Percentiles rank a stretch among this genome's conserved stretches.
phyloP scores from a whole-genome alignment of 2,888 invertebrate species.

The Drosophila mimetica region DNA sequence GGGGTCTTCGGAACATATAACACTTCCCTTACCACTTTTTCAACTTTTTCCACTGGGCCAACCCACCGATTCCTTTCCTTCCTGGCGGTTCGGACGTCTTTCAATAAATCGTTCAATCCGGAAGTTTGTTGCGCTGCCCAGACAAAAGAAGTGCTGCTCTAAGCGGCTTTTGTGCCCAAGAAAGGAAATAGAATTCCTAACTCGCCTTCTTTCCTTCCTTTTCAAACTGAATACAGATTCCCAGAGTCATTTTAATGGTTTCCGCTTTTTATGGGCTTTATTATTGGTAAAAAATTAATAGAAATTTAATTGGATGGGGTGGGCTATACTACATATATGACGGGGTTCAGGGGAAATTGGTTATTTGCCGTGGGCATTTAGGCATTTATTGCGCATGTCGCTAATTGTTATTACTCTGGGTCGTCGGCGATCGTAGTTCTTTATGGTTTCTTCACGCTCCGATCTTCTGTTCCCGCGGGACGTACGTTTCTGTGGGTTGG shows the following conservation, averaged over 20 bases:
- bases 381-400: constrained; percentile 71
- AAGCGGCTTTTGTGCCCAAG: constrained; percentile 75
- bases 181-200: constrained; percentile 72
- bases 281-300: constrained; percentile 52
- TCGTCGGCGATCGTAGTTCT: constrained; percentile 36
- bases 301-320: constrained; percentile 69
- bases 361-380: constrained; percentile 21
- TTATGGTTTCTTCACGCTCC: constrained; percentile 65
- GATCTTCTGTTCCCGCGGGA: constrained; percentile 26
- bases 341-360: constrained; percentile 23
- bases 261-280: constrained; percentile 69
- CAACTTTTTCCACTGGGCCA: not conserved
- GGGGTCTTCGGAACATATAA: constrained; percentile 2
- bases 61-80: constrained; percentile 7
- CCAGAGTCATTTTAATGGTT: constrained; percentile 73
- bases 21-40: constrained; percentile 9
- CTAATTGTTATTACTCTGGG: constrained; percentile 26
- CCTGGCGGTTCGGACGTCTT: constrained; percentile 7
- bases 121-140: constrained; percentile 60
- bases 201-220: constrained; percentile 38
- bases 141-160: constrained; percentile 52
- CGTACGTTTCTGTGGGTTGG: constrained; percentile 25
- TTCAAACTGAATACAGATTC: constrained; percentile 35
- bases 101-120: constrained; percentile 62
- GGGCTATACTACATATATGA: not conserved